Evolutionary conservation across 2,888 invertebrate genomes (phyloP).

Genomic region (Leptogaster cylindrica): DNA sequence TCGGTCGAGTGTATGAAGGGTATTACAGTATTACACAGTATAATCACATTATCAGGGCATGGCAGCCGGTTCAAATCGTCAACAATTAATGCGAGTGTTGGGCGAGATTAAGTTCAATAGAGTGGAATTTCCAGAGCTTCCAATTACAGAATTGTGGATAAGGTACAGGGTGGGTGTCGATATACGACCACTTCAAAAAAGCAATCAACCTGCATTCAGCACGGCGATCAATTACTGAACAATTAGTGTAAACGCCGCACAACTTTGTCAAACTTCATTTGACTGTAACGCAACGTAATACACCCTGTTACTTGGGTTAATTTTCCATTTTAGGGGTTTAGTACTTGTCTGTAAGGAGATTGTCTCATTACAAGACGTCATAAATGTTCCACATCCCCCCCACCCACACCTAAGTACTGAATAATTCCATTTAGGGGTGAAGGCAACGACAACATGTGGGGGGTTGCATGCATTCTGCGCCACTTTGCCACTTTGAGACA

Average conservation of each 20-base stretch:
- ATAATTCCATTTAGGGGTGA: neutral
- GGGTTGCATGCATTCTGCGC: conserved; percentile 11
- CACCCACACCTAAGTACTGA: neutral
- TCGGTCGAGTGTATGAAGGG: neutral
- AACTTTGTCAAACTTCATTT: conserved; percentile 18
- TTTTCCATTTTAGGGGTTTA: conserved; percentile 19
- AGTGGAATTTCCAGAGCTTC: neutral
- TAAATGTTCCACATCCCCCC: conserved; percentile 6
- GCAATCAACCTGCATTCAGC: conserved; percentile 1
- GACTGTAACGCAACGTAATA: conserved; percentile 10
- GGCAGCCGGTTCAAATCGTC: neutral
- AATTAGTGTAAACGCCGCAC: conserved; percentile 11
- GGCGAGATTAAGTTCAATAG: too few species aligned
- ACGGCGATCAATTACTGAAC: conserved; percentile 16
- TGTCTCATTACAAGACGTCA: conserved; percentile 21
- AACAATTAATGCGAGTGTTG: neutral
- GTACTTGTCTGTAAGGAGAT: conserved; percentile 21
- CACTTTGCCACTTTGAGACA: neutral
- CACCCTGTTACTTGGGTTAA: conserved; percentile 19
- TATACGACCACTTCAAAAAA: too few species aligned
- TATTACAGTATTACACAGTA: neutral
- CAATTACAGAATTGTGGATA: neutral
- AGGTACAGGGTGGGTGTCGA: neutral
- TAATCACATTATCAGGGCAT: conserved; percentile 3
- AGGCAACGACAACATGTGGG: neutral